These are phyloP conservation scores for Corythornis madagascariensis DNA, from an alignment of 2,113 vertebrate species.

Conservation along the genomic window DNA sequence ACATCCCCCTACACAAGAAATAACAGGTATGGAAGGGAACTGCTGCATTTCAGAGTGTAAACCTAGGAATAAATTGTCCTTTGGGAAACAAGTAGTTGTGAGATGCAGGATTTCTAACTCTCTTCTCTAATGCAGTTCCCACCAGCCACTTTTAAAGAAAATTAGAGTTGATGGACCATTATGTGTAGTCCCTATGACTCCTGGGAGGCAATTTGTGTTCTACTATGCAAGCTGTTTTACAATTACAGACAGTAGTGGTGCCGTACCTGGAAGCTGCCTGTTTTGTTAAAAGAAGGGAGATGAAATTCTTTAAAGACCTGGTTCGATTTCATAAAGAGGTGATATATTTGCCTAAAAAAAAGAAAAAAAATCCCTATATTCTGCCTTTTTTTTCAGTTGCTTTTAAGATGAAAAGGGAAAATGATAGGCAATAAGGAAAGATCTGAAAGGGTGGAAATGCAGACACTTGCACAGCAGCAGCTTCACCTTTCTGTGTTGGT, in stretches of 20 bases:
- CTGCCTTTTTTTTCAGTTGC: neutral
- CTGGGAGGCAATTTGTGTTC: slow-evolving; percentile 8
- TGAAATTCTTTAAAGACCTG: neutral
- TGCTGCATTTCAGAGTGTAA: neutral
- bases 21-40: neutral
- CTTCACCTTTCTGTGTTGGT: neutral
- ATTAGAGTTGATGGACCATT: slow-evolving; percentile 35
- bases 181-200: neutral
- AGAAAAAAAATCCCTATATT: neutral
- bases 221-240: neutral
- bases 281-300: neutral
- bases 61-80: neutral
- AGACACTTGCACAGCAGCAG: neutral
- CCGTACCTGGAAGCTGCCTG: neutral
- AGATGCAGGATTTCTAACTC: neutral
- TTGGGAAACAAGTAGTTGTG: neutral
- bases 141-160: neutral
- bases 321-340: neutral
- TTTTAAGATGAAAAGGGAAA: neutral
- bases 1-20: neutral
- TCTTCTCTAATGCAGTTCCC: neutral
- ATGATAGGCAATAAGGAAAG: neutral
- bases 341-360: neutral
- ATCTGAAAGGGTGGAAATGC: neutral
- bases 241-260: neutral